These are phyloP conservation scores for Neosalanx taihuensis DNA, from an alignment of 2,797 vertebrate genomes.

Conservation along the genomic window DNA sequence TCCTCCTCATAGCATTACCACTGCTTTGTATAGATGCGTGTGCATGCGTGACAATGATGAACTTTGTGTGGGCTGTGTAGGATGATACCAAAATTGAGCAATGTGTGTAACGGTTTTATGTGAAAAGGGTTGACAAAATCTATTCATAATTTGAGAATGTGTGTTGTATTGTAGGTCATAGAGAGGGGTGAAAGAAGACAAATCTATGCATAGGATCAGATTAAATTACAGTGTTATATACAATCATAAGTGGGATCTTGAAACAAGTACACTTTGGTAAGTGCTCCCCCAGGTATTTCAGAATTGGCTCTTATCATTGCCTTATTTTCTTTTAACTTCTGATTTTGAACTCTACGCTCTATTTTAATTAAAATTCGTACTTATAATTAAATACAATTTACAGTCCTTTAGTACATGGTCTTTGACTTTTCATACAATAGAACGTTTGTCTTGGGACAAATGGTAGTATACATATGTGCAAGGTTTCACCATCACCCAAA, in stretches of 20 bases:
- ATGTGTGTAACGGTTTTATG: neutral
- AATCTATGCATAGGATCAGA: slow-evolving; percentile 1
- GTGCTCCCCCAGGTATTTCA: neutral
- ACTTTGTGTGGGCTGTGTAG: neutral
- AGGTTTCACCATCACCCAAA: neutral
- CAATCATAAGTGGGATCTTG: neutral
- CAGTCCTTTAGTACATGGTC: neutral
- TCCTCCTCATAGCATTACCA: neutral
- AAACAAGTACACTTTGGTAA: neutral
- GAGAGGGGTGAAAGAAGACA: neutral
- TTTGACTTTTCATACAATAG: neutral
- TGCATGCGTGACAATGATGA: neutral
- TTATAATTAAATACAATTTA: neutral
- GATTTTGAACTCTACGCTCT: neutral
- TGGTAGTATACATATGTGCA: neutral
- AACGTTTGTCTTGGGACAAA: neutral
- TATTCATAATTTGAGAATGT: neutral
- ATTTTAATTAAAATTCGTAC: slow-evolving; percentile 21
- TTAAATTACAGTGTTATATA: slow-evolving; percentile 13
- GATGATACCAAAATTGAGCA: neutral
- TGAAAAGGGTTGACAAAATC: neutral
- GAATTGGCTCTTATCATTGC: slow-evolving; percentile 21
- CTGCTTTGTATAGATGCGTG: neutral
- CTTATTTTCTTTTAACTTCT: slow-evolving; percentile 3
- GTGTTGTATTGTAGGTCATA: neutral